phyloP scores from a whole-genome alignment of 2,113 vertebrate genomes.

The Acinonyx jubatus region DNA sequence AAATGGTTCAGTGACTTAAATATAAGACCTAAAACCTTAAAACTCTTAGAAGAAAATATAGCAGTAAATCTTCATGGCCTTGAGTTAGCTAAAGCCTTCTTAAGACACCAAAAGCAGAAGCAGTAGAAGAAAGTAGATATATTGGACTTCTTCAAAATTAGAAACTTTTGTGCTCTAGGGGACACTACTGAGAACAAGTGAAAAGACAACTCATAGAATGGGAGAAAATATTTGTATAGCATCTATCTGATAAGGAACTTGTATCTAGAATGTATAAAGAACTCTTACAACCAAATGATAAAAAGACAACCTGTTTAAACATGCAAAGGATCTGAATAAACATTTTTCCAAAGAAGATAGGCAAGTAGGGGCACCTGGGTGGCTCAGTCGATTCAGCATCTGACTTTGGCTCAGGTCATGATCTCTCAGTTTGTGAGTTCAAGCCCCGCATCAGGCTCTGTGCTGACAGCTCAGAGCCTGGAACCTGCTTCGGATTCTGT shows the following conservation, averaged over 20 bases:
- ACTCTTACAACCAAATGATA: neutral
- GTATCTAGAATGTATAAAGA: neutral
- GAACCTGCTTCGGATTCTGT: too few species aligned
- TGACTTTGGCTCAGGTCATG: too few species aligned
- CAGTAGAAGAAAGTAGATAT: neutral
- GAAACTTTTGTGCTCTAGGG: neutral
- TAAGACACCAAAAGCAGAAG: neutral
- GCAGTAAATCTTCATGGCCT: neutral
- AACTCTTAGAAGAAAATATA: neutral
- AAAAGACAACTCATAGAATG: neutral
- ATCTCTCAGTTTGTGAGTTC: too few species aligned
- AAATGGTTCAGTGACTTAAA: neutral
- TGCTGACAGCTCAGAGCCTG: too few species aligned
- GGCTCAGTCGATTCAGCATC: too few species aligned
- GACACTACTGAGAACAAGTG: neutral
- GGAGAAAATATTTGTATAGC: neutral
- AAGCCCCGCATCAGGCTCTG: too few species aligned
- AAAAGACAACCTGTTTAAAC: neutral
- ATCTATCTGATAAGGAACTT: neutral
- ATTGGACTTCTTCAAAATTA: neutral
- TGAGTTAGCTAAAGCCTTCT: neutral
- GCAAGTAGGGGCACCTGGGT: neutral
- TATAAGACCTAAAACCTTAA: neutral
- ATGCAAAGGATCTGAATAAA: neutral
- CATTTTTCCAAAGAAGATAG: neutral